These are phyloP conservation scores for Myripristis jacobus DNA, from an alignment of 2,797 vertebrate genomes.

Conservation along the genomic window DNA sequence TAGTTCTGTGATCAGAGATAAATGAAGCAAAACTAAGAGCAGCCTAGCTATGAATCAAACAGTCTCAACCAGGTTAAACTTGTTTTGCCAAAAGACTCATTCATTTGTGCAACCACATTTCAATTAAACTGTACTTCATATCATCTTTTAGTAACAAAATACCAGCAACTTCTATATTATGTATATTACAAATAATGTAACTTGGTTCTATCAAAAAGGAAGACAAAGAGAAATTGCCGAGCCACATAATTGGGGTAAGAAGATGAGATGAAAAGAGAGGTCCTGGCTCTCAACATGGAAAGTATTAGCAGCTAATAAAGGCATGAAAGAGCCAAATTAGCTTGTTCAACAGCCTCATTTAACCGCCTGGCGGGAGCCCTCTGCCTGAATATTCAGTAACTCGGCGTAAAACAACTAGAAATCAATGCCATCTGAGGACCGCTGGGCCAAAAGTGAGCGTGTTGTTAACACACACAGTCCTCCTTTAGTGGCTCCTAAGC, in stretches of 20 bases:
- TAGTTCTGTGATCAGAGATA: conserved; percentile 21
- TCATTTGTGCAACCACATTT: too few relatives aligned
- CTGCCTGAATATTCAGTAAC: conserved; percentile 62
- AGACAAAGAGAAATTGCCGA: conserved; percentile 48
- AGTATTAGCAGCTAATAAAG: conserved; percentile 83
- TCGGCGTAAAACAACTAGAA: conserved; percentile 61
- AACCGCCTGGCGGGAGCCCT: conserved; percentile 65
- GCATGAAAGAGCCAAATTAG: conserved; percentile 77
- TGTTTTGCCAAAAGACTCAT: too few relatives aligned
- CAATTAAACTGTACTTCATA: too few relatives aligned
- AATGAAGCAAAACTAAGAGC: conserved; percentile 15
- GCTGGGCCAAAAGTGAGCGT: conserved; percentile 22
- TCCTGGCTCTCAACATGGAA: conserved; percentile 67
- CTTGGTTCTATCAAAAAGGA: conserved; percentile 42
- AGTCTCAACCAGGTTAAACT: neutral
- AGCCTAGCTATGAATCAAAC: conserved; percentile 1
- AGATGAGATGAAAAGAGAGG: conserved; percentile 71
- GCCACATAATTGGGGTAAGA: conserved; percentile 65
- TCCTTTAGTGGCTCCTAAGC: conserved; percentile 15
- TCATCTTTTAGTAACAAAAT: neutral
- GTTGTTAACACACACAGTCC: conserved; percentile 43
- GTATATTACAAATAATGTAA: conserved; percentile 26
- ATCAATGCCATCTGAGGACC: conserved; percentile 71
- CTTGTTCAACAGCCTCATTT: conserved; percentile 67
- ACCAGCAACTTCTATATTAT: conserved; percentile 31